phyloP scores from a whole-genome alignment of 2,113 vertebrate genomes.

The Hippoglossus stenolepis region DNA sequence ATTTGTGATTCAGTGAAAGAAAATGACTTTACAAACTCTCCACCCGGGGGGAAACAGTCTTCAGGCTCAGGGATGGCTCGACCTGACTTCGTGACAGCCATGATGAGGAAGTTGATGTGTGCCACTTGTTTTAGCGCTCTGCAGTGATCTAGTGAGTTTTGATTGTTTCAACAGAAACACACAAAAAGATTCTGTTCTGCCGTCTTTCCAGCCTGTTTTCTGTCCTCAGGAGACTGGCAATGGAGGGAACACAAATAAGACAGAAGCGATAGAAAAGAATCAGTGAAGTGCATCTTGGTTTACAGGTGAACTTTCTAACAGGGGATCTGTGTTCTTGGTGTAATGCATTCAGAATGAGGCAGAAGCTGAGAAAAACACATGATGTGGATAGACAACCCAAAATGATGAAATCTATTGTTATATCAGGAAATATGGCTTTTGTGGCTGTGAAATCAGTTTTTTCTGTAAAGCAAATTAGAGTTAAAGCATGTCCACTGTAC shows the following conservation, averaged over 20 bases:
- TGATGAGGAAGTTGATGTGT: not conserved
- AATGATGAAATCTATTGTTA: no score
- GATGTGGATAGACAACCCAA: constrained; percentile 28
- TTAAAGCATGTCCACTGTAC: no score
- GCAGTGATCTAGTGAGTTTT: not conserved
- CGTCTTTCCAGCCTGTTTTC: constrained; percentile 7
- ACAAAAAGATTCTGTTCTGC: constrained; percentile 10
- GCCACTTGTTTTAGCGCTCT: not conserved
- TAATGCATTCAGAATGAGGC: constrained; percentile 52
- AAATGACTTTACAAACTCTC: no score
- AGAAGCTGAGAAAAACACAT: constrained; percentile 29
- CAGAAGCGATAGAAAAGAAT: constrained; percentile 15
- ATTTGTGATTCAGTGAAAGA: no score
- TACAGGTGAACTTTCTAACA: constrained; percentile 34
- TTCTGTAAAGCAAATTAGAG: no score
- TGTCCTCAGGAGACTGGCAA: not conserved
- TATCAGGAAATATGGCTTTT: no score
- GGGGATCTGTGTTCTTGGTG: constrained; percentile 41
- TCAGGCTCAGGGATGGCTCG: not conserved
- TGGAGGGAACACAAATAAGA: constrained; percentile 35
- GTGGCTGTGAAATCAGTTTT: no score
- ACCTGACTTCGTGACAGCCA: not conserved
- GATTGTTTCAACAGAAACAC: constrained; percentile 6
- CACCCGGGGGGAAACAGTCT: no score
- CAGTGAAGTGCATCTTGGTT: constrained; percentile 4